Evolutionary conservation across 2,113 vertebrate species (phyloP).

Genomic region (Reinhardtius hippoglossoides): DNA sequence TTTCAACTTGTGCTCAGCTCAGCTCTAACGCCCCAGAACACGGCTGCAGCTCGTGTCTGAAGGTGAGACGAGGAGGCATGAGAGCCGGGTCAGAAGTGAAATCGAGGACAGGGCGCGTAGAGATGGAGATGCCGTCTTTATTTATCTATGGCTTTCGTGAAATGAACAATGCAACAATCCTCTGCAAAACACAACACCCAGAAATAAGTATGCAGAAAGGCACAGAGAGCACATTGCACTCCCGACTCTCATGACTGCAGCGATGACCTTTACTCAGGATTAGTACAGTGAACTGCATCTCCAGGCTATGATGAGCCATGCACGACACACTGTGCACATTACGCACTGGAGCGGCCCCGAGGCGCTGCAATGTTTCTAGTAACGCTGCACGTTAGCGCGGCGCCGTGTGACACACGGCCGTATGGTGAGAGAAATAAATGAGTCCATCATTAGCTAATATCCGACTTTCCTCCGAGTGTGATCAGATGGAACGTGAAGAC

Average conservation of each 20-base stretch:
- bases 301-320: constrained; percentile 51
- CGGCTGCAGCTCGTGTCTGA: constrained; percentile 20
- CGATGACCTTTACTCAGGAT: constrained; percentile 72
- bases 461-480: neutral
- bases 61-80: constrained; percentile 46
- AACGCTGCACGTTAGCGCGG: constrained; percentile 12
- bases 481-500: neutral
- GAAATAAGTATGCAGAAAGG: constrained; percentile 21
- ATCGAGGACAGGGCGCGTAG: constrained; percentile 1
- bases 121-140: neutral
- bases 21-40: constrained; percentile 50
- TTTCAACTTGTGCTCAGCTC: constrained; percentile 61
- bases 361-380: constrained; percentile 15
- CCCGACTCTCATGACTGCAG: constrained; percentile 28
- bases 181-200: constrained; percentile 8
- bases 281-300: constrained; percentile 70
- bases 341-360: constrained; percentile 42
- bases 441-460: neutral
- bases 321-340: constrained; percentile 64
- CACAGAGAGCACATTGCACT: constrained; percentile 2
- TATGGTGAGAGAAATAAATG: constrained; percentile 16
- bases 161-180: neutral
- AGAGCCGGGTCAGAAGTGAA: constrained; percentile 10
- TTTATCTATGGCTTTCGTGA: neutral
- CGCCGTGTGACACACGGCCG: constrained; percentile 27